Base-by-base conservation (phyloP, 2,113 vertebrate genomes). In the Hippocampus zosterae region DNA sequence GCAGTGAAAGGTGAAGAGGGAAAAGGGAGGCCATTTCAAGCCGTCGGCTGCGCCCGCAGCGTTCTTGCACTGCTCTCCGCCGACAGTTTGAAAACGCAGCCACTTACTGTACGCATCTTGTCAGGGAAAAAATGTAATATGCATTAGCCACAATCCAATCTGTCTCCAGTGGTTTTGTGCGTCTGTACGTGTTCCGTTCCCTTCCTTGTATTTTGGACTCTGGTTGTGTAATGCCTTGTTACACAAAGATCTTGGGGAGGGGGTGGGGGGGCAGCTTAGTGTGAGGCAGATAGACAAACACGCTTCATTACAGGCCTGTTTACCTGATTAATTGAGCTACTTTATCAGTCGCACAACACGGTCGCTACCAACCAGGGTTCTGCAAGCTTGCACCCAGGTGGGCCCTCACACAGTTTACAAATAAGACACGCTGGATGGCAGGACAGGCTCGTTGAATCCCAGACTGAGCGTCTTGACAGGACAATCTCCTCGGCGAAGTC, bases 71-170 rank as follows among this genome's bases (percentile, higher is more conserved):
- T 67, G 63, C 57, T 72, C 70, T 69, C 59, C 64, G 70, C 62
- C 69, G 81, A 82, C 86, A 81, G 85, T 13, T 65, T 73, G 81
- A 75, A 87, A 88, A 88, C 84, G 87, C 74, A 66, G 56, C 71
- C 84, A 83, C 81, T 87, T 87, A 89, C 83, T 84, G 86, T 82
- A 87, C 62, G 82, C 84, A 81, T 78, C 81, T 87, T 87, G 84
- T 86, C 85, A 81, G 84, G 69, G 74, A 88, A 84, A 84, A 65
- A 88, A 87, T 83, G 75, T 84, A 89, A 83, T 86, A 88, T 88
- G 84, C 88, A 91, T 85, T 86, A 88, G 85, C 85, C 79, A 88
- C 78, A 88, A 88, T 83, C 77, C 85, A 87, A 86, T 89, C 87
- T 85, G 87, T 88, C 87, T 88, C 81, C 77, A 78, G 79, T 73